Evolutionary conservation across 2,113 vertebrate genomes (phyloP).

Genomic region (Microcebus lehilahytsara): DNA sequence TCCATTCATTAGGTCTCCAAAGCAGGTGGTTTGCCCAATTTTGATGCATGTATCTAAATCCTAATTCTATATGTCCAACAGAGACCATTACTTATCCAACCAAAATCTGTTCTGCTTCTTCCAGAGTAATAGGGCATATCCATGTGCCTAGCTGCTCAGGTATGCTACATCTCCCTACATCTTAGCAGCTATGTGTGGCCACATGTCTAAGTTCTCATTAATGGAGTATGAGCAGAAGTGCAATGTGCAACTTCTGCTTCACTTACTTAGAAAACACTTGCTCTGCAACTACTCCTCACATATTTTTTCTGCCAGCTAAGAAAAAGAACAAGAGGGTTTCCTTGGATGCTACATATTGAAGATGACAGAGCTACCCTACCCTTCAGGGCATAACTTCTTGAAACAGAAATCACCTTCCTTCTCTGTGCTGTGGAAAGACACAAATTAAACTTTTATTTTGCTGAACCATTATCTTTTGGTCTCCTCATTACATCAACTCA

Average conservation of each 20-base stretch:
- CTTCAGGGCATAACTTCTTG: neutral
- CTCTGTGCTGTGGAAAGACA: neutral
- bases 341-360: neutral
- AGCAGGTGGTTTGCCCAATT: neutral
- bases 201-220: neutral
- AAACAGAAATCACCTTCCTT: neutral
- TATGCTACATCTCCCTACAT: fast-evolving
- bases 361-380: neutral
- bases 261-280: neutral
- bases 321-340: neutral
- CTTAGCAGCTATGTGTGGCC: neutral
- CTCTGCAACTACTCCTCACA: neutral
- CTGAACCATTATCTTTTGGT: neutral
- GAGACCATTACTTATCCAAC: neutral
- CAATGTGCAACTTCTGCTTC: neutral
- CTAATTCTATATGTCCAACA: neutral
- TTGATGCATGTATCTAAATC: neutral
- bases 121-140: neutral
- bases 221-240: neutral
- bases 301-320: neutral
- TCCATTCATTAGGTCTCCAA: neutral
- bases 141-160: neutral
- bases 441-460: neutral
- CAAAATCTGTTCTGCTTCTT: neutral
- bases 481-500: neutral